Conservation (phyloP, 2,113 vertebrate species). For the Microcebus ravelobensis region DNA sequence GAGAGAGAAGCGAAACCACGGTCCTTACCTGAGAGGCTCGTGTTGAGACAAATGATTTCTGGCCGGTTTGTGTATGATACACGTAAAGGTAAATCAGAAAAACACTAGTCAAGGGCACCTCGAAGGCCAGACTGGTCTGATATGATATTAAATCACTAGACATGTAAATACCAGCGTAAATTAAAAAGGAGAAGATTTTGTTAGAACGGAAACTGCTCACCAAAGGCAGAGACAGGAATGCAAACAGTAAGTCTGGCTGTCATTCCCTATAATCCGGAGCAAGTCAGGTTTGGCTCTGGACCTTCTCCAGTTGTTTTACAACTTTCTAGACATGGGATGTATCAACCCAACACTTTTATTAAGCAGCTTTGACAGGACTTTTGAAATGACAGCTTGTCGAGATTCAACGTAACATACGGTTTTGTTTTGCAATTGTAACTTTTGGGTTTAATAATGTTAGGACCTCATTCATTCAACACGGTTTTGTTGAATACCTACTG, state of each 20-base stretch:
- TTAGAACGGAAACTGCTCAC: conserved; percentile 47
- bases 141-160: conserved; percentile 49
- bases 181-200: conserved; percentile 28
- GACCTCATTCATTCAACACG: not conserved
- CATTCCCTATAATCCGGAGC: conserved; percentile 53
- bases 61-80: not conserved
- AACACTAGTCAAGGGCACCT: not conserved
- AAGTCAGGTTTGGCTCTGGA: conserved; percentile 58
- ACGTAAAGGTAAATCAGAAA: not conserved
- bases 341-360: not conserved
- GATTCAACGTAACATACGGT: not conserved
- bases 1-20: not conserved
- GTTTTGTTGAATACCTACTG: not conserved
- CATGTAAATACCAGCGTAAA: conserved; percentile 49
- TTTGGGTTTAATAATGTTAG: not conserved
- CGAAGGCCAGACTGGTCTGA: not conserved
- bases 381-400: conserved; percentile 34
- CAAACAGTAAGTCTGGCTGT: conserved; percentile 63
- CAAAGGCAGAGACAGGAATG: conserved; percentile 68
- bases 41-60: not conserved
- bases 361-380: conserved; percentile 2
- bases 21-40: conserved; percentile 41
- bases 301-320: conserved; percentile 65
- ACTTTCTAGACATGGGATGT: conserved; percentile 58
- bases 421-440: not conserved